These are phyloP conservation scores for Rutilus rutilus DNA, from an alignment of 2,113 vertebrate genomes.

Conservation along the genomic window DNA sequence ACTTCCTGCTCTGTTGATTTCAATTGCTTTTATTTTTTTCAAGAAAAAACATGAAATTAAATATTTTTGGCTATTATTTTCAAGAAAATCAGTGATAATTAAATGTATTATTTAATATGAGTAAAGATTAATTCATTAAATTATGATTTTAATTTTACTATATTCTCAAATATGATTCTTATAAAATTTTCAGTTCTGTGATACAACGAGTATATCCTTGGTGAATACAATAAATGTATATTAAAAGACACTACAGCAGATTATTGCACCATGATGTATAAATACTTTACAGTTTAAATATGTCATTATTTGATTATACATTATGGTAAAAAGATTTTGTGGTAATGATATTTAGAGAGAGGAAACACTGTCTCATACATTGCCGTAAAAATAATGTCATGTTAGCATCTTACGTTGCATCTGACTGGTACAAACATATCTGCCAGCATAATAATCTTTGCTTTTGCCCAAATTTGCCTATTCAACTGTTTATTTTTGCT, in stretches of 20 bases:
- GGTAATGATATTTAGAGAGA: not conserved
- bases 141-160: not conserved
- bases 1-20: not conserved
- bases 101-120: too few species aligned
- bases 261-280: too few species aligned
- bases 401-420: not conserved
- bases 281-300: not conserved
- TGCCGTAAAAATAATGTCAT: not conserved
- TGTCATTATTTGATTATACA: not conserved
- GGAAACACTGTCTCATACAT: not conserved
- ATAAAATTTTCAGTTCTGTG: not conserved
- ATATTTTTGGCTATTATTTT: not conserved
- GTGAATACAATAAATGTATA: not conserved
- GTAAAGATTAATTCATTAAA: too few species aligned
- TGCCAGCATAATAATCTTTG: not conserved
- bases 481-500: not conserved
- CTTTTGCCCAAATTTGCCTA: not conserved
- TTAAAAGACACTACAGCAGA: not conserved
- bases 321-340: not conserved
- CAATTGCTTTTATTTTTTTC: not conserved
- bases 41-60: not conserved
- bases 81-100: not conserved
- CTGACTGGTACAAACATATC: not conserved
- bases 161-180: not conserved
- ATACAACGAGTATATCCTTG: not conserved